Percentiles rank a stretch among this genome's conserved stretches.
Conservation (phyloP, 1,140 invertebrate genomes). For the Lamellibrachia luymesi region DNA sequence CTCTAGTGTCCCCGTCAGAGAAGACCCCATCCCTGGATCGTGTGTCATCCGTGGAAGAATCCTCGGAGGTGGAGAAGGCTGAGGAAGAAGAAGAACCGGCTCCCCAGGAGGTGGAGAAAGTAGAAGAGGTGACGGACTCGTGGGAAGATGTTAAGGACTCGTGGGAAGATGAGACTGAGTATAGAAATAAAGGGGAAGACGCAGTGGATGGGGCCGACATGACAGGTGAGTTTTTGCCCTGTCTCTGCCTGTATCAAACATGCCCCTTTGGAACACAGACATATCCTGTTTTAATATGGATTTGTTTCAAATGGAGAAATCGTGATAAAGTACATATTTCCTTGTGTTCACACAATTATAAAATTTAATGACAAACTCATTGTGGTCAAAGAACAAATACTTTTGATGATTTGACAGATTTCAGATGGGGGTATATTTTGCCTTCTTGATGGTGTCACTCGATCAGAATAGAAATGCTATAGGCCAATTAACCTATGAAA, state of each 20-base stretch:
- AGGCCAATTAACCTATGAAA: no score
- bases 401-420: no score
- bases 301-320: no score
- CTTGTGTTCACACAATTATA: no score
- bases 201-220: not conserved
- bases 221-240: not conserved
- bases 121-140: conserved; percentile 23
- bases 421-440: no score
- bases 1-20: not conserved
- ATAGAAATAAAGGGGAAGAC: not conserved
- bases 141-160: conserved; percentile 34
- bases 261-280: no score
- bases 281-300: no score
- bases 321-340: no score
- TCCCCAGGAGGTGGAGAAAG: conserved; percentile 15
- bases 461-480: no score
- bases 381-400: no score
- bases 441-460: no score
- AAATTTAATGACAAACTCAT: no score
- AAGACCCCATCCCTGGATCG: conserved; percentile 16
- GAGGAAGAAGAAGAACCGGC: conserved; percentile 21
- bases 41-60: not conserved
- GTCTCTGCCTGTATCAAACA: not conserved
- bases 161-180: conserved; percentile 33
- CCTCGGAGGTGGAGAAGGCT: conserved; percentile 15